Evolutionary conservation across 2,888 invertebrate species (phyloP).

Genomic region (Euphydryas editha): DNA sequence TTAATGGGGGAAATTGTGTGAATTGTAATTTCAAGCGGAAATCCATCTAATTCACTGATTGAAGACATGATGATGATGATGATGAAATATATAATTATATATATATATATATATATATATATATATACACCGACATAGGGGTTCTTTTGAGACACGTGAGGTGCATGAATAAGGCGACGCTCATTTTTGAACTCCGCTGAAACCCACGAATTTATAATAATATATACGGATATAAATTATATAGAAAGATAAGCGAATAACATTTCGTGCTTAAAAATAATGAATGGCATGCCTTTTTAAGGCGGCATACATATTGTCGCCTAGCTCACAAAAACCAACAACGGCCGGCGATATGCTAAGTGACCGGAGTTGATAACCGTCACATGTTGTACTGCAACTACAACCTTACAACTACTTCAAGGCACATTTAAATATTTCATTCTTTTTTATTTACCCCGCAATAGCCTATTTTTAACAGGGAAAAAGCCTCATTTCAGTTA

Average conservation of each 20-base stretch:
- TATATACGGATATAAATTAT: neutral
- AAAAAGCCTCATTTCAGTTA: slow-evolving; percentile 41
- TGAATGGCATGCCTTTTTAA: slow-evolving; percentile 52
- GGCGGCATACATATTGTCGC: slow-evolving; percentile 59
- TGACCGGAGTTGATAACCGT: slow-evolving; percentile 72
- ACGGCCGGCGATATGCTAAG: slow-evolving; percentile 76
- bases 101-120: no score
- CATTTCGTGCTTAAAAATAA: slow-evolving; percentile 22
- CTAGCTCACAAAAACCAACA: slow-evolving; percentile 70
- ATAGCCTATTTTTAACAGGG: slow-evolving; percentile 43
- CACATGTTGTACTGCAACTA: slow-evolving; percentile 53
- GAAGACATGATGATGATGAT: no score
- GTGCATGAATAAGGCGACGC: neutral
- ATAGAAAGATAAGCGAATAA: slow-evolving; percentile 2
- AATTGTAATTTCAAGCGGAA: slow-evolving; percentile 1
- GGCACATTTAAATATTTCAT: slow-evolving; percentile 47
- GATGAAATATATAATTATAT: no score
- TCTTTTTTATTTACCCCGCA: slow-evolving; percentile 43
- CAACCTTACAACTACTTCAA: slow-evolving; percentile 52
- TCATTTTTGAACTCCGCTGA: neutral
- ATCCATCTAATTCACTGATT: slow-evolving; percentile 7
- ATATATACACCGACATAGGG: no score
- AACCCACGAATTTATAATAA: neutral
- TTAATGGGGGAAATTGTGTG: neutral
- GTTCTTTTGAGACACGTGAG: neutral